A percentile compares a stretch with the other conserved stretches of the same genome.
These are phyloP conservation scores for Clivina fossor DNA, from an alignment of 2,888 invertebrate genomes.

Conservation along the genomic window DNA sequence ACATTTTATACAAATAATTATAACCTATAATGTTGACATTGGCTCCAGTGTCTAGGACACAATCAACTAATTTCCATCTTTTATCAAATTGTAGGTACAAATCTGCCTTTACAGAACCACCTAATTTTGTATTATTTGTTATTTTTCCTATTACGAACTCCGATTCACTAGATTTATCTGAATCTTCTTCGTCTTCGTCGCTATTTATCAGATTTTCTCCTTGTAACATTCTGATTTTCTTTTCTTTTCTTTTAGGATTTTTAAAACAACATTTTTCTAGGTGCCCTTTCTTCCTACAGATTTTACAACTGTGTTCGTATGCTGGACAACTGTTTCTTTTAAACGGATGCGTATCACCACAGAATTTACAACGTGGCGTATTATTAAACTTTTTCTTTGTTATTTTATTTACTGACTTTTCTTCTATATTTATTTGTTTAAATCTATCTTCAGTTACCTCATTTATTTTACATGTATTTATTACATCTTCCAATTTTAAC, in stretches of 20 bases:
- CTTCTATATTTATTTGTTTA: conserved; percentile 8
- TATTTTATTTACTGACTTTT: not conserved
- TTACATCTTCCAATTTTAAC: conserved; percentile 2
- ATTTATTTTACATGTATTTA: too few species aligned
- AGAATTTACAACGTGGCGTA: conserved; percentile 3
- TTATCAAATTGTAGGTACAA: not conserved
- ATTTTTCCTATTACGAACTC: conserved; percentile 1
- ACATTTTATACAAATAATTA: not conserved
- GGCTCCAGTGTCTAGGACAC: not conserved
- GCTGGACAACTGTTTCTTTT: not conserved
- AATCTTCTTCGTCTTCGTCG: not conserved
- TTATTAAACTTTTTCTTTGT: conserved; percentile 5
- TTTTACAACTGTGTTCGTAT: conserved; percentile 2
- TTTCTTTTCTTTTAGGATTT: conserved; percentile 11
- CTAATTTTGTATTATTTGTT: not conserved
- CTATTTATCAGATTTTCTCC: not conserved
- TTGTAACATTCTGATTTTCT: not conserved
- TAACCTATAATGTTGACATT: conserved; percentile 1
- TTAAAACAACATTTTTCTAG: conserved; percentile 1
- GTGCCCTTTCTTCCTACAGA: conserved; percentile 11
- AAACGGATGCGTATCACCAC: not conserved
- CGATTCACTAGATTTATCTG: not conserved
- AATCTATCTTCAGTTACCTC: not conserved
- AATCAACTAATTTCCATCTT: not conserved
- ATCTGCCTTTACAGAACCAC: not conserved